Evolutionary conservation across 2,797 vertebrate genomes (phyloP), one percentile per base, ranked within the genome.

Genomic region (Sciurus carolinensis): DNA sequence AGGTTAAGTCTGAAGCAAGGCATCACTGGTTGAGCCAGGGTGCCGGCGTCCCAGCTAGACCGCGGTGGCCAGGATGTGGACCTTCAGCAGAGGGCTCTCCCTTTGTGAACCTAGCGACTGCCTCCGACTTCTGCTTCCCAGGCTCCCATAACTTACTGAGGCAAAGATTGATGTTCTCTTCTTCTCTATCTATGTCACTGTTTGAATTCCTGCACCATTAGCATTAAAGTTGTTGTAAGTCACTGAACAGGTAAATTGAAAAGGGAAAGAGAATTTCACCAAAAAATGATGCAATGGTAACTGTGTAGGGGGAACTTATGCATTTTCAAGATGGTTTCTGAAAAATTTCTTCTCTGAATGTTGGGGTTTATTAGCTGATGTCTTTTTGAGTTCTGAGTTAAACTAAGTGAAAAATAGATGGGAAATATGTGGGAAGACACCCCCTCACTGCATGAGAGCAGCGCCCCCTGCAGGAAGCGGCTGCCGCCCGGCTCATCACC

Each of bases 211-310:
- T 94, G n/a, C 52, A 39, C 20, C 36, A 44, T 62, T 86, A 80
- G 26, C 75, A 80, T 93, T 89, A 82, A 79, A 47, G 30, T 90
- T 91, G 91, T 87, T 82, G 80, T 83, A 77, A 92, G n/a, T 66
- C 84, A 91, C 26, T 64, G 71, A 93, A 89, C 42, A 91, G 66
- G 42, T 62, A 88, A 91, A 94, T 77, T 85, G 69, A 92, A 96
- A 90, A 91, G 20, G n/a, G 42, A 87, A 96, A 89, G 44, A 87
- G 47, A 90, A 94, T 26, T 50, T 92, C 87, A 62, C 75, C 1
- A 36, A 80, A 87, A 81, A 84, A 9, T 59, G 57, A 87, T 47
- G 42, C 75, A 69, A 18, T 7, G 30, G 39, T 87, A 47, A n/a
- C 73, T 77, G 79, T 36, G 7, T 71, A 42, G 33, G 33, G 47